phyloP scores from a whole-genome alignment of 2,113 vertebrate species.

The Acrocephalus kingi region DNA sequence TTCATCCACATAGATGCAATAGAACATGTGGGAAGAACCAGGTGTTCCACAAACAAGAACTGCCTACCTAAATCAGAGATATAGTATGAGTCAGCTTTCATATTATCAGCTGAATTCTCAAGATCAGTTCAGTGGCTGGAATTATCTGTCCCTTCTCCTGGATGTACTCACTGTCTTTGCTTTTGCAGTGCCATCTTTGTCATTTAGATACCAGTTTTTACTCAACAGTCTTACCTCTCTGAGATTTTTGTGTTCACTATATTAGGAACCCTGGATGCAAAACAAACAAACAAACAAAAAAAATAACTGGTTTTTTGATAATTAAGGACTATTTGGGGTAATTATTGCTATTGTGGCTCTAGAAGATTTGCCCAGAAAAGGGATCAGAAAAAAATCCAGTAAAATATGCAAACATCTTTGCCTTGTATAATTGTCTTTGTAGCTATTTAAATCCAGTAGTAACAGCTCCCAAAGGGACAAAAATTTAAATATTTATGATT shows the following conservation, averaged over 20 bases:
- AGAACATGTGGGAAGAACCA: neutral
- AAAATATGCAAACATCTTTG: neutral
- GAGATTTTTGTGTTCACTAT: neutral
- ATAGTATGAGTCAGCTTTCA: neutral
- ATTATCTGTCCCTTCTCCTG: neutral
- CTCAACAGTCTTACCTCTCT: neutral
- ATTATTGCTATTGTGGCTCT: neutral
- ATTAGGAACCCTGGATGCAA: neutral
- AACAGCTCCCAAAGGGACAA: neutral
- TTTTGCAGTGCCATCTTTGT: neutral
- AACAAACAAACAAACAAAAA: neutral
- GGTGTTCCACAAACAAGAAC: neutral
- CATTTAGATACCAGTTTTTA: neutral
- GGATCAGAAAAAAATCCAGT: neutral
- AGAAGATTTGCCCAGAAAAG: neutral
- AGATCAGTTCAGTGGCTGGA: neutral
- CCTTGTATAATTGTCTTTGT: neutral
- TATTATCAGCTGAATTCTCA: neutral
- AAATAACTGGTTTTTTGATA: accelerated
- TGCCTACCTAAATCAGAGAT: neutral
- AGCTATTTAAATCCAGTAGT: neutral
- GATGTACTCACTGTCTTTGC: neutral
- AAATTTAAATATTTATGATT: neutral
- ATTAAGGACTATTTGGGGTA: neutral
- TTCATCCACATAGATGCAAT: neutral